These are phyloP conservation scores for Bufo bufo DNA, from an alignment of 2,113 vertebrate genomes.

Conservation along the genomic window DNA sequence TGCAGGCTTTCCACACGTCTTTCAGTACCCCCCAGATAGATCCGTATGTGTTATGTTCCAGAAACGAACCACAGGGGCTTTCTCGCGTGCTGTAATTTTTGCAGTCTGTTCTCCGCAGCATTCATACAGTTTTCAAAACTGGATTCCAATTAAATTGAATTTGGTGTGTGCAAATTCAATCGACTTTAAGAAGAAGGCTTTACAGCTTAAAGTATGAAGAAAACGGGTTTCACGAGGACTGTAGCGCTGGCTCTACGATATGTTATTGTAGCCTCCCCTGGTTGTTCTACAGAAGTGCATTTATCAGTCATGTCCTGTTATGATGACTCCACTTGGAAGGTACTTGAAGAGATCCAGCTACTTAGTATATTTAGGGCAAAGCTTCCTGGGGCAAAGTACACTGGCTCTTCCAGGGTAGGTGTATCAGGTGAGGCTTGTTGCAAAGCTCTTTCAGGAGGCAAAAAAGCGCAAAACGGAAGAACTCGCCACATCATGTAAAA, in stretches of 20 bases:
- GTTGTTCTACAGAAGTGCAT: neutral
- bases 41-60: conserved; percentile 23
- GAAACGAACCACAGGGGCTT: conserved; percentile 10
- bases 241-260: neutral
- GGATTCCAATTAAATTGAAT: conserved; percentile 26
- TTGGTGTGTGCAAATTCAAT: neutral
- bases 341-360: too few relatives aligned
- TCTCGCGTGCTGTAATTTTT: conserved; percentile 21
- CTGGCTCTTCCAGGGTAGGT: too few relatives aligned
- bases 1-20: conserved; percentile 18
- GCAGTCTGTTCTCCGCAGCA: neutral
- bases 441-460: too few relatives aligned
- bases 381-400: too few relatives aligned
- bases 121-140: conserved; percentile 9
- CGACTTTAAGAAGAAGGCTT: neutral
- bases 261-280: neutral
- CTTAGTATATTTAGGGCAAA: too few relatives aligned
- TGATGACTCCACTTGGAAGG: neutral
- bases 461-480: too few relatives aligned
- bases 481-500: too few relatives aligned
- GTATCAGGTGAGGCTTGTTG: too few relatives aligned
- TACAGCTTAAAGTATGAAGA: neutral
- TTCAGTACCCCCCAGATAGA: conserved; percentile 26
- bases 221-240: neutral
- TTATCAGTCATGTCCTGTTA: neutral